Evolutionary conservation across 2,888 invertebrate genomes (phyloP).

Genomic region (Plutella xylostella): DNA sequence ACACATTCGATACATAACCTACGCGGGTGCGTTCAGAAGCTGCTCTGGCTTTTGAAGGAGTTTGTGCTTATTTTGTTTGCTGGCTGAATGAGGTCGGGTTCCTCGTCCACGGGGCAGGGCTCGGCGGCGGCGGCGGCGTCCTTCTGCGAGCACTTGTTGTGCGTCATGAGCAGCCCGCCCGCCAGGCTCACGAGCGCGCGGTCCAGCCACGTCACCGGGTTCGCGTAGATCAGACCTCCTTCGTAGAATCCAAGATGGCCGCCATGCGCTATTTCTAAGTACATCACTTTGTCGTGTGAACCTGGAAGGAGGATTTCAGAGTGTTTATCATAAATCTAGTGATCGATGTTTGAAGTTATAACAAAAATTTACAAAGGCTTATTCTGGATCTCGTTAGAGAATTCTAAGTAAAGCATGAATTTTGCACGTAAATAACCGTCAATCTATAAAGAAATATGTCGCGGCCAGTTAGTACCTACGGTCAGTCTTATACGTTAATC

Average conservation of each 20-base stretch:
- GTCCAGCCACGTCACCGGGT: slow-evolving; percentile 94
- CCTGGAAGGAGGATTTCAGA: slow-evolving; percentile 63
- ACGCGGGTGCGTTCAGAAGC: too few relatives aligned
- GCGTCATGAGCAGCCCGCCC: slow-evolving; percentile 77
- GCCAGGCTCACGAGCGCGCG: slow-evolving; percentile 85
- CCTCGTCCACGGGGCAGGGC: slow-evolving; percentile 30
- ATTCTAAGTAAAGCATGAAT: too few relatives aligned
- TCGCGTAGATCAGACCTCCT: slow-evolving; percentile 87
- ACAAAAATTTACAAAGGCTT: too few relatives aligned
- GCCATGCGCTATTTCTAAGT: slow-evolving; percentile 88
- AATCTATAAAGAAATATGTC: too few relatives aligned
- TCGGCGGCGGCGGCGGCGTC: slow-evolving; percentile 17
- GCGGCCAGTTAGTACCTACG: too few relatives aligned
- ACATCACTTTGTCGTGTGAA: slow-evolving; percentile 75
- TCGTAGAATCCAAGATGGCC: slow-evolving; percentile 97
- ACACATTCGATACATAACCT: too few relatives aligned
- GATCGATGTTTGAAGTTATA: too few relatives aligned
- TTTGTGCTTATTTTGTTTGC: slow-evolving; percentile 53
- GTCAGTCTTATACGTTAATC: too few relatives aligned
- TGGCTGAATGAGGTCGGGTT: slow-evolving; percentile 54
- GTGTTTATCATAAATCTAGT: too few relatives aligned
- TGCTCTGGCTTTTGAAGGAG: slow-evolving; percentile 38
- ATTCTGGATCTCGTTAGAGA: too few relatives aligned
- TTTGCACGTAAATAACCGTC: too few relatives aligned
- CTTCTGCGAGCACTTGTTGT: slow-evolving; percentile 54